Conservation (phyloP, 2,113 vertebrate genomes). For the Zosterops borbonicus region DNA sequence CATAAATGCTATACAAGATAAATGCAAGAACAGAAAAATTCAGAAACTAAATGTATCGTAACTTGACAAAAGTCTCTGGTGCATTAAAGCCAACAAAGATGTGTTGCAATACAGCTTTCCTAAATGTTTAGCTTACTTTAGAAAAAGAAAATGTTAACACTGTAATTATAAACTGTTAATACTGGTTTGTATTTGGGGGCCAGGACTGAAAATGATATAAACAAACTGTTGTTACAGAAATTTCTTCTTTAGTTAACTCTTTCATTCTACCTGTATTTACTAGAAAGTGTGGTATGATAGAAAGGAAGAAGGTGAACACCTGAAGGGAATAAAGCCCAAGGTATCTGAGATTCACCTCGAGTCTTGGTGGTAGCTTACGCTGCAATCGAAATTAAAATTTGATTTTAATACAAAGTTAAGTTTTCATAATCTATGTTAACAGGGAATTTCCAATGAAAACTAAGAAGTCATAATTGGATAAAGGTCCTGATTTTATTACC, state of each 20-base stretch:
- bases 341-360: neutral
- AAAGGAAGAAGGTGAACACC: neutral
- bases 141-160: slow-evolving; percentile 74
- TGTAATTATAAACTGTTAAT: slow-evolving; percentile 77
- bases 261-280: slow-evolving; percentile 53
- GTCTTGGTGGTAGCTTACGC: neutral
- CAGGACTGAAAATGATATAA: slow-evolving; percentile 78
- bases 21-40: slow-evolving; percentile 19
- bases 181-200: slow-evolving; percentile 63
- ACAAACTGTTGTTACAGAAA: slow-evolving; percentile 63
- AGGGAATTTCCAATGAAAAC: neutral
- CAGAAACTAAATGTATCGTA: neutral
- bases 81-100: slow-evolving; percentile 58
- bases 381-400: neutral
- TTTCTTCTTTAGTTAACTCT: slow-evolving; percentile 63
- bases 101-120: slow-evolving; percentile 70
- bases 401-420: neutral
- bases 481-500: neutral
- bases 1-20: neutral
- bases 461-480: neutral
- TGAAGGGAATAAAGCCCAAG: neutral
- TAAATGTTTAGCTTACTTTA: slow-evolving; percentile 75
- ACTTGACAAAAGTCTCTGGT: slow-evolving; percentile 30
- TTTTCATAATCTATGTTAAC: neutral
- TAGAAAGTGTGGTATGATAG: neutral